These are phyloP conservation scores for Mongoloraphidia duomilia DNA, from an alignment of 2,888 invertebrate species.

Conservation along the genomic window DNA sequence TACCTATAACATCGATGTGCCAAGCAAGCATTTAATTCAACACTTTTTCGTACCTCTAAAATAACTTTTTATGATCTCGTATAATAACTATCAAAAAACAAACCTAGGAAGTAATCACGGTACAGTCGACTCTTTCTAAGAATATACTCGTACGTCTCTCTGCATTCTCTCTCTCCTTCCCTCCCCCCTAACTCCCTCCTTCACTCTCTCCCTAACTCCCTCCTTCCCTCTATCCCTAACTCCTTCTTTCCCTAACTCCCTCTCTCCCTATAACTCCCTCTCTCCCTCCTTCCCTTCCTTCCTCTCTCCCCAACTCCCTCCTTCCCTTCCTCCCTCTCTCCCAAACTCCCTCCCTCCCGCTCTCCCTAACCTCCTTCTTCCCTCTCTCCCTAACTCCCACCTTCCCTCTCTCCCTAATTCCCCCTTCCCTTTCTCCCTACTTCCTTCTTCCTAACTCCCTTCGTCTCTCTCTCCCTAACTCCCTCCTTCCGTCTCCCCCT, in stretches of 20 bases:
- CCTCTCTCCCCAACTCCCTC: conserved; percentile 15
- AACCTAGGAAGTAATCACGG: too few relatives aligned
- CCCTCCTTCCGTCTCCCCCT: background rate
- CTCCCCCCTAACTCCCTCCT: background rate
- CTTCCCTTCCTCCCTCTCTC: conserved; percentile 16
- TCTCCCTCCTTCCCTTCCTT: conserved; percentile 8
- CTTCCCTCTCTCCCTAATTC: conserved; percentile 7
- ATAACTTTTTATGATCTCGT: too few relatives aligned
- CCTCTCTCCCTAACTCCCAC: conserved; percentile 12
- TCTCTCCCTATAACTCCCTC: background rate
- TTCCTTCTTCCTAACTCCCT: conserved; percentile 1
- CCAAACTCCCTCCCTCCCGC: conserved; percentile 10
- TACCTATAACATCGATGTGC: too few relatives aligned
- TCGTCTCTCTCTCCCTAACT: conserved; percentile 2
- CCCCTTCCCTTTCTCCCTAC: conserved; percentile 2
- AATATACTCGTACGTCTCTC: too few relatives aligned
- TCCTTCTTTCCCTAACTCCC: background rate
- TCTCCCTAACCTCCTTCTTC: background rate
- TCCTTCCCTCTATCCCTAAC: background rate
- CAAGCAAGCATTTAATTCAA: too few relatives aligned
- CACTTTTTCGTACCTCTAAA: too few relatives aligned
- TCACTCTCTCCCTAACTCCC: conserved; percentile 1
- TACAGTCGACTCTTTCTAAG: too few relatives aligned
- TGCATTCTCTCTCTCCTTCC: background rate
- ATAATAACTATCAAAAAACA: too few relatives aligned